Conservation (phyloP, 1,140 invertebrate genomes). For the Sinella curviseta region DNA sequence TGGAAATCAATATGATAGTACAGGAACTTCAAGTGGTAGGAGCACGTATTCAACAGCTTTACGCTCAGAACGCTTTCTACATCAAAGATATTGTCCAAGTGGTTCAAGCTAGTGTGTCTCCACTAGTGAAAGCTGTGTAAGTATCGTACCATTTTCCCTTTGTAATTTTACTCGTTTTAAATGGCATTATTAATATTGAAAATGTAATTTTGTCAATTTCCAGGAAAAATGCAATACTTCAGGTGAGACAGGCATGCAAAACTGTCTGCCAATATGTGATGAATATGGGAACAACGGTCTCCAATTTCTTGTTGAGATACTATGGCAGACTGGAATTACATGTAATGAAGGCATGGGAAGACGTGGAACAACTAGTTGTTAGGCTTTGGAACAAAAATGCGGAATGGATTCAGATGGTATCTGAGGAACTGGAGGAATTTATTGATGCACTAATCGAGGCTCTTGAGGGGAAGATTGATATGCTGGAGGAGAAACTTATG, state of each 20-base stretch:
- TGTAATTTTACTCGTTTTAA: not conserved
- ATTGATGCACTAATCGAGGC: conserved; percentile 35
- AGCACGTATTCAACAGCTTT: not conserved
- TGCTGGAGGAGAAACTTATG: conserved; percentile 39
- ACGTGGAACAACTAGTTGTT: conserved; percentile 43
- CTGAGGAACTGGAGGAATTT: conserved; percentile 29
- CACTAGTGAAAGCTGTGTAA: not conserved
- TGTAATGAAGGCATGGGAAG: conserved; percentile 43
- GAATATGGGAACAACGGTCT: not conserved
- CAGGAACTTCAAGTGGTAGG: conserved; percentile 38
- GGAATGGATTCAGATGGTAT: not conserved
- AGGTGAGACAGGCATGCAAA: not conserved
- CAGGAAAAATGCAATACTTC: not conserved
- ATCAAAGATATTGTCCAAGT: conserved; percentile 43
- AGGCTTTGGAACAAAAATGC: conserved; percentile 40
- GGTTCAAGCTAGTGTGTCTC: not conserved
- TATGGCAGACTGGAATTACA: conserved; percentile 47
- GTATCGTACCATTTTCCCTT: not conserved
- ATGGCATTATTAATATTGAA: not conserved
- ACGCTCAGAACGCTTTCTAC: conserved; percentile 49
- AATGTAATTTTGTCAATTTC: not conserved
- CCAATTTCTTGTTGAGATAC: conserved; percentile 16
- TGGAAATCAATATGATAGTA: conserved; percentile 38
- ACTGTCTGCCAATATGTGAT: not conserved
- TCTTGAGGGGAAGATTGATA: conserved; percentile 42